Conservation (phyloP, 2,113 vertebrate species). For the Perccottus glenii region DNA sequence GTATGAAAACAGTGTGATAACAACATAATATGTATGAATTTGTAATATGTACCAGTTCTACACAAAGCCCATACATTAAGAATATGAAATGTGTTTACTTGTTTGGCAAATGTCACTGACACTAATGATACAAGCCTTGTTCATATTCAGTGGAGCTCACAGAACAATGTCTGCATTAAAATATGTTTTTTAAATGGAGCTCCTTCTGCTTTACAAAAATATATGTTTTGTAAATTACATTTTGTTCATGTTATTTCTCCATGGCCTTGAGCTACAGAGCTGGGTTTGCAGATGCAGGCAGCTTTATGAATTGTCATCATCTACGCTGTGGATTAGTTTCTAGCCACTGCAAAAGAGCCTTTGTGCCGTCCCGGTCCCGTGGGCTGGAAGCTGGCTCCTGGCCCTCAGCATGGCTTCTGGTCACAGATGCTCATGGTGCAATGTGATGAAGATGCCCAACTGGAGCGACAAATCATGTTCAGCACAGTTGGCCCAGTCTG, state of each 20-base stretch:
- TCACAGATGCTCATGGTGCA: slow-evolving; percentile 14
- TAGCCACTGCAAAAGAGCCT: slow-evolving; percentile 6
- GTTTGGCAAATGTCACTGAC: slow-evolving; percentile 1
- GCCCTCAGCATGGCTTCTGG: slow-evolving; percentile 6
- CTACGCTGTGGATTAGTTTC: neutral
- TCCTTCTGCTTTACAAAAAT: neutral
- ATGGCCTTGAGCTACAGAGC: neutral
- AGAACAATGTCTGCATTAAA: neutral
- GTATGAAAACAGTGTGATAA: too few relatives aligned
- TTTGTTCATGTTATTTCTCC: neutral
- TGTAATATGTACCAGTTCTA: too few relatives aligned
- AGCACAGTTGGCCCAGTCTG: neutral
- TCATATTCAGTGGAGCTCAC: neutral
- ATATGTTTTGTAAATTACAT: neutral
- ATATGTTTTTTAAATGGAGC: slow-evolving; percentile 2
- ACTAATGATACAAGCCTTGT: slow-evolving; percentile 10
- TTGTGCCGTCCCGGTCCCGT: neutral
- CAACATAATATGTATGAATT: too few relatives aligned
- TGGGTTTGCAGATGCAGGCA: slow-evolving; percentile 4
- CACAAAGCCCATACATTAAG: too few relatives aligned
- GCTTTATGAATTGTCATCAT: neutral
- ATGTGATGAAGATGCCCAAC: slow-evolving; percentile 4
- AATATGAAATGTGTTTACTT: neutral
- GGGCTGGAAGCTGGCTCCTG: neutral
- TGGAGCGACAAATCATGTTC: slow-evolving; percentile 4